Evolutionary conservation across 37 sponge, comb jelly and placozoan genomes (phyloP).

Genomic region (Ephydatia muelleri): DNA sequence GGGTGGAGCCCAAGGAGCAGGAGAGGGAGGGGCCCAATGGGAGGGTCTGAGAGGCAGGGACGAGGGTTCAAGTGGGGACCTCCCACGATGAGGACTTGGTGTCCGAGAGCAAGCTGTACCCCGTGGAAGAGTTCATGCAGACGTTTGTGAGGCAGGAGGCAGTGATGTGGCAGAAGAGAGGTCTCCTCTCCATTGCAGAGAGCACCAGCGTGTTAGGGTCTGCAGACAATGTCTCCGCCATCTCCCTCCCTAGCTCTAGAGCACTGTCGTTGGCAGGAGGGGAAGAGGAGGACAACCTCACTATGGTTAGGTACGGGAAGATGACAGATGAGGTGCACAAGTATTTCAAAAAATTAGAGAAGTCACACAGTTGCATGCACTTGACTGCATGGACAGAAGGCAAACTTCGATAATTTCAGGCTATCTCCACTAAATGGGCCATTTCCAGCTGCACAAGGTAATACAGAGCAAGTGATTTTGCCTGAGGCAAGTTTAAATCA

Average conservation of each 20-base stretch:
- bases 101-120: constrained; percentile 18
- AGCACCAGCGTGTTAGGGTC: background rate
- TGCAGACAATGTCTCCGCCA: background rate
- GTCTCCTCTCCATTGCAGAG: constrained; percentile 7
- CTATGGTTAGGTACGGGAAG: constrained; percentile 52
- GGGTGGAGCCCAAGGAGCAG: too few relatives aligned
- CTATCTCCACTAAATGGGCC: background rate
- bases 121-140: constrained; percentile 32
- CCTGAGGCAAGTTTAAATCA: too few relatives aligned
- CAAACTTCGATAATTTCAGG: constrained; percentile 39
- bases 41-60: too few relatives aligned
- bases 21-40: too few relatives aligned
- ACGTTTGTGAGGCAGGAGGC: constrained; percentile 44
- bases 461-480: background rate
- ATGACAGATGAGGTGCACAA: constrained; percentile 56
- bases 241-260: background rate
- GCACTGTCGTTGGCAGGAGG: background rate
- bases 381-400: constrained; percentile 44
- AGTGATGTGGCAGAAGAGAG: constrained; percentile 47
- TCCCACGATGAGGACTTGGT: background rate
- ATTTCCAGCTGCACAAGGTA: background rate
- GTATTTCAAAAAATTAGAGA: constrained; percentile 73
- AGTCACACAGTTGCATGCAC: constrained; percentile 63
- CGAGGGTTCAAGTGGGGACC: too few relatives aligned
- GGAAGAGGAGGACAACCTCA: background rate